Conservation (phyloP, 2,113 vertebrate genomes). For the Danionella cerebrum region DNA sequence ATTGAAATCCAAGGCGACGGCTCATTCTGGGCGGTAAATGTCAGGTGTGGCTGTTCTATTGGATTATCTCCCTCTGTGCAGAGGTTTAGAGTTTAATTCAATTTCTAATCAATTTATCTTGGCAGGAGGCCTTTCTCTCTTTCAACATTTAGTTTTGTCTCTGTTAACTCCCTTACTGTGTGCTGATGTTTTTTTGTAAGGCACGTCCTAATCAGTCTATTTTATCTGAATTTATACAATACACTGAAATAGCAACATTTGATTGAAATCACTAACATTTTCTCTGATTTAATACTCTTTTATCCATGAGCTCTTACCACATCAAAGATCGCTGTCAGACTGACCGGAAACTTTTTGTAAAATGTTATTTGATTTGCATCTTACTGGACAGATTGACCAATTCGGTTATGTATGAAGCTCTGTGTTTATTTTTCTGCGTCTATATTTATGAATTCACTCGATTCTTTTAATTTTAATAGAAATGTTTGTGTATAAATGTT, state of each 20-base stretch:
- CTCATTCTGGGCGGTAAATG: constrained; percentile 31
- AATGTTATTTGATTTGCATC: too few species aligned
- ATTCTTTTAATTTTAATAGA: too few species aligned
- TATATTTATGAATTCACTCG: too few species aligned
- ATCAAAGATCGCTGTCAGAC: too few species aligned
- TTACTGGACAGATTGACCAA: too few species aligned
- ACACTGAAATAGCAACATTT: not conserved
- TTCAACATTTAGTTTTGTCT: constrained; percentile 26
- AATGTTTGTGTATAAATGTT: too few species aligned
- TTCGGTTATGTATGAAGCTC: too few species aligned
- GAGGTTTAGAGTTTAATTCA: constrained; percentile 25
- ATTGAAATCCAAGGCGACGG: constrained; percentile 4
- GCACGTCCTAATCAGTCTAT: not conserved
- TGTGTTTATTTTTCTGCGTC: too few species aligned
- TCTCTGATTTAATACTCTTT: not conserved
- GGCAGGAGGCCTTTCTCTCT: constrained; percentile 25
- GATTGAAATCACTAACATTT: not conserved
- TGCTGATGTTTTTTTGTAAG: not conserved
- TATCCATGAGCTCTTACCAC: too few species aligned
- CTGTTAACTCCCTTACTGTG: constrained; percentile 13
- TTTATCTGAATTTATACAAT: not conserved
- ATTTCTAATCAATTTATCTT: constrained; percentile 34
- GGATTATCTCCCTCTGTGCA: constrained; percentile 26
- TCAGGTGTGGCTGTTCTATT: constrained; percentile 25
- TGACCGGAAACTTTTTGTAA: too few species aligned